Evolutionary conservation across 2,113 vertebrate species (phyloP).

Genomic region (Thomomys bottae): DNA sequence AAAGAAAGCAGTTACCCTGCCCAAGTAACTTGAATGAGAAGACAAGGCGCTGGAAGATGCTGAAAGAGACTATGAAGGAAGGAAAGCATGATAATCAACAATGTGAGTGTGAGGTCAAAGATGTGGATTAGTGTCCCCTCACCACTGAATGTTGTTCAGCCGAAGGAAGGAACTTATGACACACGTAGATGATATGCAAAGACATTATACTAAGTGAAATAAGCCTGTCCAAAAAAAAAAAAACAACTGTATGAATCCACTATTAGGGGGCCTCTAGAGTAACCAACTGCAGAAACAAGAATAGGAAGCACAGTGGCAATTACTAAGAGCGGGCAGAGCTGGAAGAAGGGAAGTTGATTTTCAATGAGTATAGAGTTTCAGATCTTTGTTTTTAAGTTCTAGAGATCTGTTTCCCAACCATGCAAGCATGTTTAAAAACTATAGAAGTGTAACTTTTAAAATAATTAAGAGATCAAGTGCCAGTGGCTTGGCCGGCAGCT

Average conservation of each 20-base stretch:
- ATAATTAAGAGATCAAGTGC: not conserved
- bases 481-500: not conserved
- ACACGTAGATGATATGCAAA: not conserved
- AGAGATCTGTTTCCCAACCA: not conserved
- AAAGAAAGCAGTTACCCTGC: not conserved
- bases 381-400: not conserved
- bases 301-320: not conserved
- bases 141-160: not conserved
- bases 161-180: not conserved
- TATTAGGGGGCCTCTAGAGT: too few species aligned
- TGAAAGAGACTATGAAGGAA: not conserved
- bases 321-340: not conserved
- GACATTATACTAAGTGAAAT: not conserved
- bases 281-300: not conserved
- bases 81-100: not conserved
- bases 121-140: not conserved
- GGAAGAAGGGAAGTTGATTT: not conserved
- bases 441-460: not conserved
- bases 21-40: too few species aligned
- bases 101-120: not conserved
- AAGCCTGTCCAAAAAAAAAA: not conserved
- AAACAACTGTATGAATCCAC: not conserved
- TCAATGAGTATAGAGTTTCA: not conserved
- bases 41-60: conserved; percentile 4
- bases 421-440: not conserved